These are phyloP conservation scores for Pedetes capensis DNA, from an alignment of 2,113 vertebrate species.

Conservation along the genomic window DNA sequence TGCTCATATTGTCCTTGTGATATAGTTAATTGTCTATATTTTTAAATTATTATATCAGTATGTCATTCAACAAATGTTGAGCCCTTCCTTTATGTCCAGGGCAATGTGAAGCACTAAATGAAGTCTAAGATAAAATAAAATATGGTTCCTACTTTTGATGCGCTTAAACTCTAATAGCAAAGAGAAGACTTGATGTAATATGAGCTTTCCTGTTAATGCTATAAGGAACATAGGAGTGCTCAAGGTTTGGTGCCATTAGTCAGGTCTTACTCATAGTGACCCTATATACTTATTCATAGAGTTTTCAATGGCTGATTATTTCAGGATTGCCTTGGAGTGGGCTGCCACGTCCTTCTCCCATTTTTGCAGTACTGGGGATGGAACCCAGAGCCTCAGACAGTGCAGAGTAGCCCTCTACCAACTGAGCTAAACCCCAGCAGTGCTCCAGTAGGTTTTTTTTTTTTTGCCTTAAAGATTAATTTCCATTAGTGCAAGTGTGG, in stretches of 20 bases:
- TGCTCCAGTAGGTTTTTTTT: too few species aligned
- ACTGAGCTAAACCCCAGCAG: too few species aligned
- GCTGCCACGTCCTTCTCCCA: too few species aligned
- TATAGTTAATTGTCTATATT: slow-evolving; percentile 32
- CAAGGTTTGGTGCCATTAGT: too few species aligned
- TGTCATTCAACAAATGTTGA: slow-evolving; percentile 3
- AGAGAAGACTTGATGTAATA: background rate
- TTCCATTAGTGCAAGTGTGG: background rate
- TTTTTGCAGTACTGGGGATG: too few species aligned
- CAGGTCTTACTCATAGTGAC: too few species aligned
- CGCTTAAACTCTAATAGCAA: background rate
- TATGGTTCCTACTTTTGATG: background rate
- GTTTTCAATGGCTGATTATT: too few species aligned
- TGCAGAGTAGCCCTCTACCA: too few species aligned
- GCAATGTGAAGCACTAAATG: background rate
- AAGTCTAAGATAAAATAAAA: slow-evolving; percentile 14
- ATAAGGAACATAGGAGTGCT: background rate
- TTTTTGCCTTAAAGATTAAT: too few species aligned
- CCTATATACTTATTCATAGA: too few species aligned
- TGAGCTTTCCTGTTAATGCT: background rate
- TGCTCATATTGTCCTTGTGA: slow-evolving; percentile 21
- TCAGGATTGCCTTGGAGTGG: too few species aligned
- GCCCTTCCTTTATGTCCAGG: background rate
- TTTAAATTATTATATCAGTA: slow-evolving; percentile 20
- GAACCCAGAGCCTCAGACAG: too few species aligned